These are phyloP conservation scores for Papilio protenor DNA, from an alignment of 2,888 invertebrate genomes.

Conservation along the genomic window DNA sequence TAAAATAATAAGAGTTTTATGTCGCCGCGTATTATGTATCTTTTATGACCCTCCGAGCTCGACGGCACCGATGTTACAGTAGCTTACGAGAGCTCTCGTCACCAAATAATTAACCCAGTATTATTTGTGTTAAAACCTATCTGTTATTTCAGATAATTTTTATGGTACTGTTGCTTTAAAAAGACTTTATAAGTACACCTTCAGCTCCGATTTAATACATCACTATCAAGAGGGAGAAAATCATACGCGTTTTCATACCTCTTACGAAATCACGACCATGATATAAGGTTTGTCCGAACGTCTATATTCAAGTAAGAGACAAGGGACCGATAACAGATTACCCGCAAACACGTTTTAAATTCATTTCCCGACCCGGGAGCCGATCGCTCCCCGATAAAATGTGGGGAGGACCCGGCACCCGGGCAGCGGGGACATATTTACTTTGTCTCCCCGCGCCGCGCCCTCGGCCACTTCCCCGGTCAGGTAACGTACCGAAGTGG, in stretches of 20 bases:
- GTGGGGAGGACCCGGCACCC: slow-evolving; percentile 71
- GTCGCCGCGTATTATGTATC: slow-evolving; percentile 81
- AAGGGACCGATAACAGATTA: slow-evolving; percentile 85
- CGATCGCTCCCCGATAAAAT: slow-evolving; percentile 84
- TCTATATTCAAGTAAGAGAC: slow-evolving; percentile 81
- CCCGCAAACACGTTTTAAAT: slow-evolving; percentile 85
- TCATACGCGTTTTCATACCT: slow-evolving; percentile 49
- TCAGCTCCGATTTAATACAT: background rate
- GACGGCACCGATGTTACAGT: slow-evolving; percentile 78
- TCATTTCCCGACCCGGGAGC: slow-evolving; percentile 83
- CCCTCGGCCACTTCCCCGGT: slow-evolving; percentile 79
- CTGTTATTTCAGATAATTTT: slow-evolving; percentile 36
- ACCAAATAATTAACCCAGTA: slow-evolving; percentile 82
- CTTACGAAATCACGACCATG: slow-evolving; percentile 70
- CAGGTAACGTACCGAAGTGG: slow-evolving; percentile 82
- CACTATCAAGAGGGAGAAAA: slow-evolving; percentile 35
- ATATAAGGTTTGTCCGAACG: slow-evolving; percentile 74
- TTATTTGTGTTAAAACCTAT: slow-evolving; percentile 74
- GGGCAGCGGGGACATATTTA: slow-evolving; percentile 82
- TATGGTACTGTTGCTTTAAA: background rate
- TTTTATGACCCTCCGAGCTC: slow-evolving; percentile 78
- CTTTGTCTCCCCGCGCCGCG: slow-evolving; percentile 78
- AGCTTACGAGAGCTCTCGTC: slow-evolving; percentile 81
- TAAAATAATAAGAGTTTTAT: slow-evolving; percentile 84
- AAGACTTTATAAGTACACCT: background rate